Percentiles rank a stretch among this genome's conserved stretches.
Evolutionary conservation across 1,140 invertebrate genomes (phyloP).

Genomic region (Drosophila nikananu): DNA sequence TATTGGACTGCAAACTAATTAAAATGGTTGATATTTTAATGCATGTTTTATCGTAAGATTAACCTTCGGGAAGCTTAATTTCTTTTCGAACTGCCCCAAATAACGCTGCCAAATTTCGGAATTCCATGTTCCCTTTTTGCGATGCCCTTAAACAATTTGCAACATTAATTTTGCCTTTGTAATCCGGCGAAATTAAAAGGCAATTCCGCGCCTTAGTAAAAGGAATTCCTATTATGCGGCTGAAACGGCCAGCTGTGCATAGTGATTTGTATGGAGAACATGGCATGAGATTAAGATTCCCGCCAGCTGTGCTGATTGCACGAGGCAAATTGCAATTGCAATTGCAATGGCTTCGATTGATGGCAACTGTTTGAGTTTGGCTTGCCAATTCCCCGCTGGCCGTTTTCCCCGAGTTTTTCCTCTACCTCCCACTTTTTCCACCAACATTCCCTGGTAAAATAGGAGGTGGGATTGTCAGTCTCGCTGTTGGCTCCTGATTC

Average conservation of each 20-base stretch:
- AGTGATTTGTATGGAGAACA: slow-evolving; percentile 9
- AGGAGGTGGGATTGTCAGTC: slow-evolving; percentile 3
- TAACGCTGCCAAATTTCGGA: slow-evolving; percentile 5
- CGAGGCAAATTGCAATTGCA: slow-evolving; percentile 44
- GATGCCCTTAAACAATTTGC: slow-evolving; percentile 13
- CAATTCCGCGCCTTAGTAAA: slow-evolving; percentile 7
- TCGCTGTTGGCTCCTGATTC: slow-evolving; percentile 3
- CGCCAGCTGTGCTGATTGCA: slow-evolving; percentile 49
- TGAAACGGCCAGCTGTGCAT: slow-evolving; percentile 6
- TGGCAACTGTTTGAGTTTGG: slow-evolving; percentile 53
- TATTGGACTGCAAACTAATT: too few relatives aligned
- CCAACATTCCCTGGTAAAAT: neutral
- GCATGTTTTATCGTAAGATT: too few relatives aligned
- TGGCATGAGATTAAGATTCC: slow-evolving; percentile 24
- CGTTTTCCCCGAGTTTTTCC: neutral
- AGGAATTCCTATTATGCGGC: slow-evolving; percentile 32
- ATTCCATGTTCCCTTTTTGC: neutral
- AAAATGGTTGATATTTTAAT: neutral
- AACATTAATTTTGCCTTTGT: slow-evolving; percentile 13
- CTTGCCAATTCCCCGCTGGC: slow-evolving; percentile 27
- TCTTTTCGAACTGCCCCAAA: neutral
- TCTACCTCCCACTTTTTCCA: neutral
- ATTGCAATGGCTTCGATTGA: slow-evolving; percentile 48
- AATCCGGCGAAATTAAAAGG: slow-evolving; percentile 23
- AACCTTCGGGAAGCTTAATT: too few relatives aligned